A percentile compares a stretch with the other conserved stretches of the same genome.
Conservation (phyloP, 2,888 invertebrate species). For the Pterostichus niger region DNA sequence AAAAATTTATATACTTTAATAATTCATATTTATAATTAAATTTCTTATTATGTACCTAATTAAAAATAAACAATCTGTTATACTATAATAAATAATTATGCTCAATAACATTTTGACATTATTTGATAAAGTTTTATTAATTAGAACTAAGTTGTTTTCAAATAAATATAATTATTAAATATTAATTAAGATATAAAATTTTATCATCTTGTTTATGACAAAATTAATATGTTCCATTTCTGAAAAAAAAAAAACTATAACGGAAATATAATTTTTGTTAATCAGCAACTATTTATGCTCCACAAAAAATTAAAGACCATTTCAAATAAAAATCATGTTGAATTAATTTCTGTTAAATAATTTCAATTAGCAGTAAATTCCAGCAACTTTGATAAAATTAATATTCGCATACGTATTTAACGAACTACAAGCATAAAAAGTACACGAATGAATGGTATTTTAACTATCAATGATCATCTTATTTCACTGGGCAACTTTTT, state of each 20-base stretch:
- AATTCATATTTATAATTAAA: too few species aligned
- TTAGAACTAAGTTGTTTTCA: neutral
- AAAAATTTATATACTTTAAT: too few species aligned
- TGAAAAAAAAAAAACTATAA: constrained; percentile 1
- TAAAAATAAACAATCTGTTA: too few species aligned
- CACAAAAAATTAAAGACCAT: too few species aligned
- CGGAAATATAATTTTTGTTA: neutral
- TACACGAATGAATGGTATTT: neutral
- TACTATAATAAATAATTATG: too few species aligned
- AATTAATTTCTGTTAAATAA: neutral
- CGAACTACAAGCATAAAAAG: neutral
- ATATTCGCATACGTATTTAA: neutral
- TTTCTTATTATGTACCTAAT: too few species aligned
- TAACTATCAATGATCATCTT: constrained; percentile 23
- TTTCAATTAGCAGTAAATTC: neutral
- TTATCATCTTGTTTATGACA: constrained; percentile 13
- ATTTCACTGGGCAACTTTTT: constrained; percentile 15
- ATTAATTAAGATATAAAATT: constrained; percentile 29
- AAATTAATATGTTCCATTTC: neutral
- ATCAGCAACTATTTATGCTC: too few species aligned
- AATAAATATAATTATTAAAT: neutral
- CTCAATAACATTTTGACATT: too few species aligned
- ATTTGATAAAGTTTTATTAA: too few species aligned
- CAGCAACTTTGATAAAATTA: constrained; percentile 3
- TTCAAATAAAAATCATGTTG: neutral